Conservation (phyloP, 2,797 vertebrate genomes). For the Balearica regulorum region DNA sequence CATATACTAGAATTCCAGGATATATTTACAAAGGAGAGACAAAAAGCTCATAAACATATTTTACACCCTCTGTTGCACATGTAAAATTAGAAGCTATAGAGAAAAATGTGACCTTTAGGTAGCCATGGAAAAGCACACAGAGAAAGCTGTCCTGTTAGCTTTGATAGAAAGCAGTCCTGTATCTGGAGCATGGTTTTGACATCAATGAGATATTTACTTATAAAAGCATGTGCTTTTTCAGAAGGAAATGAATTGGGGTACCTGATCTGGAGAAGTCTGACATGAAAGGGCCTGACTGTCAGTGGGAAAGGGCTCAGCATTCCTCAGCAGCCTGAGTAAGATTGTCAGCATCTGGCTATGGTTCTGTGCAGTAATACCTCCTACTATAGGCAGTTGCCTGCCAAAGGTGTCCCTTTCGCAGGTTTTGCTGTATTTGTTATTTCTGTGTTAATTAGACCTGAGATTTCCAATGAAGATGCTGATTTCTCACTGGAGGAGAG, state of each 20-base stretch:
- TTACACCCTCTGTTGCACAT: neutral
- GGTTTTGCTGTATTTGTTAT: neutral
- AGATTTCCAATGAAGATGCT: neutral
- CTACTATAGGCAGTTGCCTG: neutral
- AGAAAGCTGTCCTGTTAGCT: neutral
- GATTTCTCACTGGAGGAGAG: neutral
- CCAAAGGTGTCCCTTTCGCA: neutral
- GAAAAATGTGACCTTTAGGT: neutral
- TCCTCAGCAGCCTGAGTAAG: neutral
- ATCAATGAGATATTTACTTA: neutral
- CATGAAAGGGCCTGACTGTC: neutral
- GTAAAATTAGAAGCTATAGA: neutral
- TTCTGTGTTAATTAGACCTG: neutral
- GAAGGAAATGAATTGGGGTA: neutral
- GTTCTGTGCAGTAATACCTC: neutral
- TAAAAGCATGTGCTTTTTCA: neutral
- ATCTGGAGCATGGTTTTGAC: neutral
- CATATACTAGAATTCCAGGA: neutral
- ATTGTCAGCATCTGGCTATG: neutral
- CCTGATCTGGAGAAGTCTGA: neutral
- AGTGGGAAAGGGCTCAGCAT: neutral
- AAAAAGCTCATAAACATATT: neutral
- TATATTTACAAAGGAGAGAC: neutral
- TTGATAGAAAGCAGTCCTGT: neutral
- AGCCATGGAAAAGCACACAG: neutral